Percentiles rank a stretch among this genome's conserved stretches.
phyloP scores from a whole-genome alignment of 2,113 vertebrate genomes.

The Rhinopomastus cyanomelas region DNA sequence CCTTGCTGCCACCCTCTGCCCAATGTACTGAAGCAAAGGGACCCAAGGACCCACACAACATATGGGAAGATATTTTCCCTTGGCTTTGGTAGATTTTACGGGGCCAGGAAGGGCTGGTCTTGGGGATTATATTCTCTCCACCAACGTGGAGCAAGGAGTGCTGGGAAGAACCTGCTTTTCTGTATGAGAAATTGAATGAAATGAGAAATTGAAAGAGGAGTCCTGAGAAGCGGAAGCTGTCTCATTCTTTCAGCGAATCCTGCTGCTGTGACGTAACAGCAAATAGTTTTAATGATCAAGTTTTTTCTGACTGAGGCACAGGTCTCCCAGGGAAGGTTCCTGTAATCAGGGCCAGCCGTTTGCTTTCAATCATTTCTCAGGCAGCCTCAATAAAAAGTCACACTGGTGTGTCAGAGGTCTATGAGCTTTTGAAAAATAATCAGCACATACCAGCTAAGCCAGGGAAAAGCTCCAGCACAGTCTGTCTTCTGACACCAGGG shows the following conservation, averaged over 20 bases:
- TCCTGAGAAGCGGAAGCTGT: not conserved
- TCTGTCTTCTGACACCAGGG: not conserved
- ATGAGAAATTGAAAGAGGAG: not conserved
- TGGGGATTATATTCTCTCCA: not conserved
- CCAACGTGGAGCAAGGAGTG: not conserved
- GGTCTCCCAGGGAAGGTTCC: not conserved
- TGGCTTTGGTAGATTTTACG: not conserved
- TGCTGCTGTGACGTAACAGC: not conserved
- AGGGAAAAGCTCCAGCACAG: not conserved
- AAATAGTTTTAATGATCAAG: not conserved
- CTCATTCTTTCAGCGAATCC: not conserved
- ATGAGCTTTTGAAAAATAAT: not conserved
- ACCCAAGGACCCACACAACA: accelerated
- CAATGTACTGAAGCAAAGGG: accelerated
- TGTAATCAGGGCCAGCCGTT: not conserved
- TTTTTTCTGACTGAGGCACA: not conserved
- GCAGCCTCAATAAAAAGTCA: not conserved
- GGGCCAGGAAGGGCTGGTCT: not conserved
- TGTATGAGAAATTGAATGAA: not conserved
- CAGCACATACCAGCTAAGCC: accelerated
- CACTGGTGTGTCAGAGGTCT: not conserved
- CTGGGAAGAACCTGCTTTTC: not conserved
- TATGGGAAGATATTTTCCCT: not conserved
- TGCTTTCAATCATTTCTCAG: not conserved
- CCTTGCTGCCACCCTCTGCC: not conserved